Evolutionary conservation across 1,140 invertebrate genomes (phyloP).

Genomic region (Magallana gigas): DNA sequence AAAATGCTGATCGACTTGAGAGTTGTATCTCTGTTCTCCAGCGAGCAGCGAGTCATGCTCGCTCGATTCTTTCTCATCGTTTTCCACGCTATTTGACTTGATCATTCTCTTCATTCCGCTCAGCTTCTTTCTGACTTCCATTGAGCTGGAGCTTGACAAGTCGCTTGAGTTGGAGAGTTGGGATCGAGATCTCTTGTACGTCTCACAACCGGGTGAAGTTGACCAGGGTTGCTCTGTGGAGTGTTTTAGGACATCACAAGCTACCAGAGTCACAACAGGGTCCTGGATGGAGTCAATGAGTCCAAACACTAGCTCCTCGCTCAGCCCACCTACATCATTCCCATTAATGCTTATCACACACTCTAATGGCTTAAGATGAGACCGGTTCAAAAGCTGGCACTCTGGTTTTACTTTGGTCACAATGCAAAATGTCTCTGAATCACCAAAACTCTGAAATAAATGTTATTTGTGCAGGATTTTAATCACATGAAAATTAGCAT

Average conservation of each 20-base stretch:
- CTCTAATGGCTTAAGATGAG: constrained; percentile 42
- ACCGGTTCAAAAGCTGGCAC: constrained; percentile 24
- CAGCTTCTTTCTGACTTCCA: constrained; percentile 39
- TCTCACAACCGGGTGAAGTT: constrained; percentile 34
- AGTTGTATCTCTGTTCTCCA: background rate
- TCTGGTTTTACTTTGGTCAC: constrained; percentile 50
- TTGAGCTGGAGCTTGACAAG: background rate
- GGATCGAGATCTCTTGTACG: constrained; percentile 29
- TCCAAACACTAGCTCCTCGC: constrained; percentile 29
- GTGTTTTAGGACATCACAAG: constrained; percentile 39
- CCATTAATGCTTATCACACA: constrained; percentile 47
- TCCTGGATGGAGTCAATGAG: constrained; percentile 44
- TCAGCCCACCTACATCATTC: background rate
- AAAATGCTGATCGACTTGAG: background rate
- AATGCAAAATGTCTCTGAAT: constrained; percentile 46
- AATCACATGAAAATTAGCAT: too few relatives aligned
- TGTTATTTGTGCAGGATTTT: too few relatives aligned
- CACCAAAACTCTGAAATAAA: constrained; percentile 10
- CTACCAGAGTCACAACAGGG: constrained; percentile 21
- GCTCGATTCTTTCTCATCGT: constrained; percentile 42
- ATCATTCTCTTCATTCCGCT: constrained; percentile 24
- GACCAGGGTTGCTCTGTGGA: constrained; percentile 14
- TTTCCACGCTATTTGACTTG: constrained; percentile 44
- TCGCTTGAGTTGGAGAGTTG: constrained; percentile 30
- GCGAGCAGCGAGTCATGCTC: constrained; percentile 35